phyloP scores from a whole-genome alignment of 37 sponge, comb jelly and placozoan genomes.

The Chondrosia reniformis region DNA sequence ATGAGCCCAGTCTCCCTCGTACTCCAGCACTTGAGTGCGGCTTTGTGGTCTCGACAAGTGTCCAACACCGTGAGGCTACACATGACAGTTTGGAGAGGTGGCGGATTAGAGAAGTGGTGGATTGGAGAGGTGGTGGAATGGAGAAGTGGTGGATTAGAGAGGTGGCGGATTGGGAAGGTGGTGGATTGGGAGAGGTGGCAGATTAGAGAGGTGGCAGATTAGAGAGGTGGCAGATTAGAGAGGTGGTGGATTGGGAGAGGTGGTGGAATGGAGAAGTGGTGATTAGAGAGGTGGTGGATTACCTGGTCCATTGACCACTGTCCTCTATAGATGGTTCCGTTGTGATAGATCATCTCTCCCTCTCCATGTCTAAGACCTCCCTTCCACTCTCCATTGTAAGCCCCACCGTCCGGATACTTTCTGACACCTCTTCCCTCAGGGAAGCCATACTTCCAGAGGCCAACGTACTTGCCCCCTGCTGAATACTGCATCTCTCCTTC shows the following conservation, averaged over 20 bases:
- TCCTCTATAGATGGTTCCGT: slow-evolving; percentile 72
- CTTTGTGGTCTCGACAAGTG: neutral
- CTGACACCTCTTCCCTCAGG: slow-evolving; percentile 72
- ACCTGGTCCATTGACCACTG: slow-evolving; percentile 72
- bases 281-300: neutral
- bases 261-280: neutral
- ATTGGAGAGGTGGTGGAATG: neutral
- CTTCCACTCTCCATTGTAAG: slow-evolving; percentile 80
- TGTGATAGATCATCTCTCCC: slow-evolving; percentile 58
- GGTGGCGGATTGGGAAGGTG: neutral
- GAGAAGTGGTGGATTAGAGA: neutral
- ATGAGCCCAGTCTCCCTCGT: slow-evolving; percentile 70
- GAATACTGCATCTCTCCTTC: slow-evolving; percentile 82
- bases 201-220: neutral
- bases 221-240: neutral
- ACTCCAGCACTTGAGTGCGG: slow-evolving; percentile 11
- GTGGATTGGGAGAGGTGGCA: neutral
- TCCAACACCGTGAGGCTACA: slow-evolving; percentile 19
- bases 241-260: neutral
- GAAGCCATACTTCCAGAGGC: slow-evolving; percentile 65
- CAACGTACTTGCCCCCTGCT: slow-evolving; percentile 62
- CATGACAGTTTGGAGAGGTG: neutral
- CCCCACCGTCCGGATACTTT: slow-evolving; percentile 63
- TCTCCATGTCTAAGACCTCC: slow-evolving; percentile 62
- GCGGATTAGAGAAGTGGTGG: neutral